Evolutionary conservation across 2,888 invertebrate genomes (phyloP), one percentile per base, ranked within the genome.

Genomic region (Oithona nana): DNA sequence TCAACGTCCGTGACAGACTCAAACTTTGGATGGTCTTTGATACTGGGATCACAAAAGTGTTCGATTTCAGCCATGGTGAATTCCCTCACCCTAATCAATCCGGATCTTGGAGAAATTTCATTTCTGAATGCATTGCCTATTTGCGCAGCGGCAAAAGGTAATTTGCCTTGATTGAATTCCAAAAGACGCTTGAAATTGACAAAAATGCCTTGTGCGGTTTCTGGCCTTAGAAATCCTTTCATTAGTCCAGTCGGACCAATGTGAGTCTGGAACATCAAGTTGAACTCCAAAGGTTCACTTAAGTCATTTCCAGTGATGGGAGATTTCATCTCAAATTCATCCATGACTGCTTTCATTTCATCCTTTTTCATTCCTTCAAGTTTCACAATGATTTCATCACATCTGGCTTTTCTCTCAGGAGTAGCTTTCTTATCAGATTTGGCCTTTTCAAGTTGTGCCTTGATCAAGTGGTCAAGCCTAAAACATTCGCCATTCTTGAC

Each of bases 31-130:
- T 95, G 93, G 65, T 79, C 79, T 71, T 97, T 95, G 68, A 84
- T 79, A 1, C 70, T 73, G 0, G 94, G 90, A 75, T 98, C 95
- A 74, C 95, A 94, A 73, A 99, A 99, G 75, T 99, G 95, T 74
- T 99, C 98, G 69, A 99, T 98, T 77, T 99, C 98, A 65, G 94
- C 95, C 97, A 99, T 97, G 0, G 95, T 97, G 71, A 99, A 99
- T 73, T 99, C 98, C 70, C 78, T 73, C 1, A 97, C 94, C 69
- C 97, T 79, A 54, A 97, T 83, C 11, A 97, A 77, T 1, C 97
- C 97, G 66, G 94, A 92, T 65, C 98, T 79, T 1, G 98, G 98
- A 0, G 98, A 98, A 69, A 99, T 99, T 78, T 99, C 98, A 77
- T 99, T 99, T 68, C 98, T 82, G 73, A 98, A 99, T 0, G 98